A percentile compares a stretch with the other conserved stretches of the same genome.
Conservation (phyloP, 2,113 vertebrate genomes). For the Mixornis gularis region DNA sequence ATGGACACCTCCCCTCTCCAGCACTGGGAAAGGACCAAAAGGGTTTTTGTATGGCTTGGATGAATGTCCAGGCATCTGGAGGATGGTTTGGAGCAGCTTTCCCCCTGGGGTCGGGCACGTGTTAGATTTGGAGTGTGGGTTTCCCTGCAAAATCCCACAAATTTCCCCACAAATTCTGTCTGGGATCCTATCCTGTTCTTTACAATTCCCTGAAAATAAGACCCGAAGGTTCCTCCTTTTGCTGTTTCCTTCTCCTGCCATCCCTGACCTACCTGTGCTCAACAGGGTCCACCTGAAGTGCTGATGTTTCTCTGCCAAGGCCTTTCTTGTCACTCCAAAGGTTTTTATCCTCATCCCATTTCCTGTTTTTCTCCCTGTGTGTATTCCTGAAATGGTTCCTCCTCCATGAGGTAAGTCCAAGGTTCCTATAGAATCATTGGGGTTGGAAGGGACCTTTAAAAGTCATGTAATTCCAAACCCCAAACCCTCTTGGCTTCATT, state of each 20-base stretch:
- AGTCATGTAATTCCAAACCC: not conserved
- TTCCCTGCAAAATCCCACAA: not conserved
- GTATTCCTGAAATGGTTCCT: not conserved
- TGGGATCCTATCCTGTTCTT: not conserved
- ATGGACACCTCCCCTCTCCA: not conserved
- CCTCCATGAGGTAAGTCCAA: not conserved
- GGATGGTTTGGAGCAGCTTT: not conserved
- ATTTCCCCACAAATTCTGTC: not conserved
- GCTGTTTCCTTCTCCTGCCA: not conserved
- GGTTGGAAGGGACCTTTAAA: not conserved
- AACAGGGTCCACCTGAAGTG: not conserved
- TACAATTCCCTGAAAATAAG: not conserved
- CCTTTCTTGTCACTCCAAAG: not conserved
- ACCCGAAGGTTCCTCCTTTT: not conserved
- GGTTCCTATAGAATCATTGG: not conserved
- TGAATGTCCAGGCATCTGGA: not conserved
- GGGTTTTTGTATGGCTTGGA: not conserved
- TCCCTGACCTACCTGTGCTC: not conserved
- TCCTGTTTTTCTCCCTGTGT: not conserved
- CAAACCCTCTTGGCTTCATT: not conserved
- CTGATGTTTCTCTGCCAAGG: not conserved
- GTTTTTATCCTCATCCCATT: not conserved
- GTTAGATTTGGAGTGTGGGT: not conserved
- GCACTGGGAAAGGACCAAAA: fast-evolving
- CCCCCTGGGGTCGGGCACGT: fast-evolving